Base-by-base conservation (phyloP, 2,888 invertebrate species). In the Lasioglossum malachurum region DNA sequence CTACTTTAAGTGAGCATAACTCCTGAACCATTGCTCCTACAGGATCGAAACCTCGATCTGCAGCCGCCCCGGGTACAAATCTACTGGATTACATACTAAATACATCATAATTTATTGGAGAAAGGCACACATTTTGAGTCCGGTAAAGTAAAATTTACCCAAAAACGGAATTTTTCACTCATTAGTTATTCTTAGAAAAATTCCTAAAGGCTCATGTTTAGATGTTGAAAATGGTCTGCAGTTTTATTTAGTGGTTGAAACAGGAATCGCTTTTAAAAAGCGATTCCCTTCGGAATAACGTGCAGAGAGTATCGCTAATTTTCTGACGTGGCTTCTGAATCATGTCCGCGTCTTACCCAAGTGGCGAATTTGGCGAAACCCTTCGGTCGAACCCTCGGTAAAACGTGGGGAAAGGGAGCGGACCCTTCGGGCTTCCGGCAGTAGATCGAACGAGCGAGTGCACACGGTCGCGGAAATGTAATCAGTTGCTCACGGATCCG, bases 401-500 rank as follows among this genome's bases (percentile, higher is more conserved):
- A 19, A 53, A 53, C 35, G 31, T 46, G 16, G 19, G 19, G 35
- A 67, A 67, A 67, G 67, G 67, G 67, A 67, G 67, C 67, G 31
- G 35, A 67, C 67, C 67, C 67, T 67, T 67, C 67, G 67, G 31
- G 31, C 19, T 19, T 31, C 67, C 67, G 8, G 31, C 19, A 19
- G 67, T 31, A 19, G 67, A 67, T 67, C 67, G 67, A 35, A 67
- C 19, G 31, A 35, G 31, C 35, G 67, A 19, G 67, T 8, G 67
- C 67, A 67, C 67, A 67, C 67, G 67, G 35, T 35, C 67, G 67
- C 35, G 67, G 67, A 67, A 67, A 46, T 72, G 72, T 46, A 87
- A 89, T 86, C 85, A 49, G 69, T 75, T 81, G 74, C 69, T 69
- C 77, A 35, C 72, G 80, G 83, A 80, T 80, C 73, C 75, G 67